These are phyloP conservation scores for Thera obeliscata DNA, from an alignment of 2,888 invertebrate genomes.

Conservation along the genomic window DNA sequence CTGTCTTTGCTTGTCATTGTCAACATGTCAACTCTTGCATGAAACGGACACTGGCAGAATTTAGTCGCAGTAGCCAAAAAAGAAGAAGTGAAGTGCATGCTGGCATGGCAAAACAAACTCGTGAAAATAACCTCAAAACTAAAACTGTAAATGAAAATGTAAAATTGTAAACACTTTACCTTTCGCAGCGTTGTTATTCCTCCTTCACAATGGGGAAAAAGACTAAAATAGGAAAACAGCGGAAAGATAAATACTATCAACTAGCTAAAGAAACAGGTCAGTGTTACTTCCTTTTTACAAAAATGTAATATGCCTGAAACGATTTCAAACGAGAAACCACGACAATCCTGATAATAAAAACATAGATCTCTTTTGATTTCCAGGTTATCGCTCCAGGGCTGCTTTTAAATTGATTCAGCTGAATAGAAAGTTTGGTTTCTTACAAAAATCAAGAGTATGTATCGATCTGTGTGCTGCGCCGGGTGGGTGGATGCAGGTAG, in stretches of 20 bases:
- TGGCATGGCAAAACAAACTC: no score
- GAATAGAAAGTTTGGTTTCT: constrained; percentile 98
- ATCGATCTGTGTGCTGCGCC: constrained; percentile 99
- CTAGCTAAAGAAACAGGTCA: constrained; percentile 99
- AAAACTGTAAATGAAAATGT: neutral
- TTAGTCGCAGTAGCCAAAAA: no score
- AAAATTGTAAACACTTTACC: constrained; percentile 32
- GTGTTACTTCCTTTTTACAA: constrained; percentile 34
- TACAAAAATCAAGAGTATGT: constrained; percentile 97
- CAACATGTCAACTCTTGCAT: no score
- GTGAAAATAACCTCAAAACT: constrained; percentile 16
- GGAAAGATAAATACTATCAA: constrained; percentile 99
- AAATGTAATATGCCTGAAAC: neutral
- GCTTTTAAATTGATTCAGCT: constrained; percentile 99
- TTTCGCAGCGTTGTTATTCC: neutral
- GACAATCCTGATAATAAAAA: neutral
- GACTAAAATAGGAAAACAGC: constrained; percentile 97
- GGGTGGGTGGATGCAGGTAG: constrained; percentile 99
- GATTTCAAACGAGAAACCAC: no score
- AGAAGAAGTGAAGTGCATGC: no score
- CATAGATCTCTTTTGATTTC: neutral
- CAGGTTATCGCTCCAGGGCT: constrained; percentile 98
- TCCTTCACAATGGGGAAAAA: constrained; percentile 94
- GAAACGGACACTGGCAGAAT: no score
- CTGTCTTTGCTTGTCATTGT: no score